Conservation (phyloP, 2,113 vertebrate genomes). For the Ardeotis arabs region DNA sequence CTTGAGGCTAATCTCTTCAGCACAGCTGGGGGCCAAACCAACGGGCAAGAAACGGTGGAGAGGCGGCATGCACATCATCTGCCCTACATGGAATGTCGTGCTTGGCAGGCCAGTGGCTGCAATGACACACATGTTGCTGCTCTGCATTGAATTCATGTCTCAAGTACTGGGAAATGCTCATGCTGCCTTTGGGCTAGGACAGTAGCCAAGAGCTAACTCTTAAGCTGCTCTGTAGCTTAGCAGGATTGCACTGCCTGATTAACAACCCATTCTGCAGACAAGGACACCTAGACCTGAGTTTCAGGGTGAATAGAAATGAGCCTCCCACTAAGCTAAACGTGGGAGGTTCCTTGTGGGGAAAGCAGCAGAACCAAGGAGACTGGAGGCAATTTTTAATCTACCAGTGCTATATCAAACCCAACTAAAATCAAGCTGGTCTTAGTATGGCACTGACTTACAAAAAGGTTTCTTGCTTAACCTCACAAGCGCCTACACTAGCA, state of each 20-base stretch:
- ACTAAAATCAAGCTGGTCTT: not conserved
- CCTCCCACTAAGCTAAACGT: rapidly evolving
- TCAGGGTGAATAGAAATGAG: not conserved
- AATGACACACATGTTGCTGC: not conserved
- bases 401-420: not conserved
- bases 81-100: rapidly evolving
- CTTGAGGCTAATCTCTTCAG: not conserved
- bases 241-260: not conserved
- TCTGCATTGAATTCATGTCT: not conserved
- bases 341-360: not conserved
- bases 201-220: not conserved
- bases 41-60: not conserved
- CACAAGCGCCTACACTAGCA: not conserved
- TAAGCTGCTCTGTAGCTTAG: rapidly evolving
- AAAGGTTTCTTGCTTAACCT: not conserved
- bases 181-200: not conserved
- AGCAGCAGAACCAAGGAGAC: not conserved
- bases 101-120: not conserved
- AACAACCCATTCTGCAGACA: not conserved
- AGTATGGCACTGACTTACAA: not conserved
- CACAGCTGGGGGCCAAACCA: not conserved
- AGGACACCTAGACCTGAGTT: rapidly evolving
- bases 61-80: not conserved
- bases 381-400: not conserved
- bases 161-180: not conserved